Evolutionary conservation across 2,888 invertebrate genomes (phyloP).

Genomic region (Siphonodentalium dalli): DNA sequence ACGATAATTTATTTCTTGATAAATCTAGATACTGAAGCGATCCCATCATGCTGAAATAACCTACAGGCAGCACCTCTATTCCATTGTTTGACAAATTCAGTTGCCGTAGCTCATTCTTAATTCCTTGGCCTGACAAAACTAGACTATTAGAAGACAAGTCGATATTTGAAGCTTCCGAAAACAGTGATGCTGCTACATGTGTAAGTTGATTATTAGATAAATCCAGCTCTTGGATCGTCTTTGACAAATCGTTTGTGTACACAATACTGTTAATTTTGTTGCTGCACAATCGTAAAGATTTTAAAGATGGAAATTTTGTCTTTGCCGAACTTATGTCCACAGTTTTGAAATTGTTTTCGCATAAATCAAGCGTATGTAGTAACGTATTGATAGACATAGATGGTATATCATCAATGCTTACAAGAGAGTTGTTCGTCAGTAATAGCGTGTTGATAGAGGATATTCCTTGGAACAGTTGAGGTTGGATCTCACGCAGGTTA

Average conservation of each 20-base stretch:
- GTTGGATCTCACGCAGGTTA: conserved; percentile 9
- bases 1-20: conserved; percentile 31
- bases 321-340: too few relatives aligned
- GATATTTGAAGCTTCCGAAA: neutral
- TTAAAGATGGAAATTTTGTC: too few relatives aligned
- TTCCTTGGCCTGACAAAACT: neutral
- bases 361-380: conserved; percentile 9
- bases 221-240: conserved; percentile 3
- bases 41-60: conserved; percentile 13
- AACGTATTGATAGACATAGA: too few relatives aligned
- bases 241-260: too few relatives aligned
- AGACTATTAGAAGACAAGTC: neutral
- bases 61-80: conserved; percentile 17
- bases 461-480: conserved; percentile 13
- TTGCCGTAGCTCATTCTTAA: conserved; percentile 3
- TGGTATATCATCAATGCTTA: too few relatives aligned
- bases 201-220: conserved; percentile 9
- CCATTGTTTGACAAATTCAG: conserved; percentile 26
- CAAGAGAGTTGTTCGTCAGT: too few relatives aligned
- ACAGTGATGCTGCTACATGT: conserved; percentile 1
- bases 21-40: conserved; percentile 34
- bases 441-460: neutral
- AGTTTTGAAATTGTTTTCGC: conserved; percentile 9
- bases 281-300: too few relatives aligned
- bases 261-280: too few relatives aligned